Conservation (phyloP, 1,140 invertebrate genomes). For the Drosophila mojavensis region DNA sequence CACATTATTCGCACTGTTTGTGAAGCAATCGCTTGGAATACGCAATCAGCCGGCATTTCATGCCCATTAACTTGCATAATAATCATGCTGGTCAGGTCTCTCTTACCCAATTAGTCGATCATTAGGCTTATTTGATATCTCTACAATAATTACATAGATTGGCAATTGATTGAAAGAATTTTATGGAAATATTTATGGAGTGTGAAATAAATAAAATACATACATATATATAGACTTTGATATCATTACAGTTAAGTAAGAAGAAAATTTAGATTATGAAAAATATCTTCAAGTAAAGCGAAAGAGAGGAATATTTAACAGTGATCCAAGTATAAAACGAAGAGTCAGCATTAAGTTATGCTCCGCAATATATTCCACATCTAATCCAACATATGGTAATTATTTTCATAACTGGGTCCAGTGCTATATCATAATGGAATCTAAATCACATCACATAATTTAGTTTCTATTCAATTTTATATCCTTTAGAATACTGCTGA, state of each 20-base stretch:
- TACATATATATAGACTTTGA: too few relatives aligned
- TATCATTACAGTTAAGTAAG: too few relatives aligned
- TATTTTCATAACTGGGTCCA: neutral
- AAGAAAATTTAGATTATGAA: too few relatives aligned
- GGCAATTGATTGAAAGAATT: neutral
- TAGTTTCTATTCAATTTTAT: neutral
- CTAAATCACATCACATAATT: neutral
- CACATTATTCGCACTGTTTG: too few relatives aligned
- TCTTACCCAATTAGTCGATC: neutral
- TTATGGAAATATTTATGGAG: too few relatives aligned
- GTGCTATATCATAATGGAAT: neutral
- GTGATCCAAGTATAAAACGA: too few relatives aligned
- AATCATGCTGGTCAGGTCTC: neutral
- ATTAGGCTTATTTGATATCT: constrained; percentile 1
- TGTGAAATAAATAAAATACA: too few relatives aligned
- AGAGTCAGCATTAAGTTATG: too few relatives aligned
- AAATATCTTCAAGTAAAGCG: too few relatives aligned
- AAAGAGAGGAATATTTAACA: too few relatives aligned
- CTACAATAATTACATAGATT: neutral
- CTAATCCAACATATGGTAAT: neutral
- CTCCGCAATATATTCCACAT: too few relatives aligned
- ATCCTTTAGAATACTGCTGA: neutral
- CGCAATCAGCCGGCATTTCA: constrained; percentile 13
- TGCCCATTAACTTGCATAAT: neutral
- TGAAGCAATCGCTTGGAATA: neutral